Conservation (phyloP, 2,797 vertebrate genomes). For the Mus minutoides region DNA sequence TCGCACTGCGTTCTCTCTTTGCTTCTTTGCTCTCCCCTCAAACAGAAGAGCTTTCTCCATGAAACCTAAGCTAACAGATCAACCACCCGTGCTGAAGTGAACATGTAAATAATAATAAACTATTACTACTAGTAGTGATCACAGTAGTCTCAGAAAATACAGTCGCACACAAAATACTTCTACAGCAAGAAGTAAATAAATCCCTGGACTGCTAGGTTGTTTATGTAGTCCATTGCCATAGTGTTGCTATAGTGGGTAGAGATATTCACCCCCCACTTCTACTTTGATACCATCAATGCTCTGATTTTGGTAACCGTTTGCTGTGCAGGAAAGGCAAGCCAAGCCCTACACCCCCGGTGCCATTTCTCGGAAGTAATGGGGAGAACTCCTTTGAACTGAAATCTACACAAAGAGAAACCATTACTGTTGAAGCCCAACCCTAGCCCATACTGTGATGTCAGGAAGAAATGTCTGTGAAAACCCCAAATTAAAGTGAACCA, state of each 20-base stretch:
- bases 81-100: conserved; percentile 56
- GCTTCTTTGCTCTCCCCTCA: conserved; percentile 53
- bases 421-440: conserved; percentile 76
- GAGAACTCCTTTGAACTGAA: conserved; percentile 80
- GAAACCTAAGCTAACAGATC: conserved; percentile 75
- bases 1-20: not conserved
- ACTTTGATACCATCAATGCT: conserved; percentile 3
- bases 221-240: not conserved
- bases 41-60: conserved; percentile 60
- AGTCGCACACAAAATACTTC: conserved; percentile 81
- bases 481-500: conserved; percentile 80
- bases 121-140: not conserved
- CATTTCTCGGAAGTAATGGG: conserved; percentile 63
- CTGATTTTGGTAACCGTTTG: conserved; percentile 55
- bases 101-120: not conserved
- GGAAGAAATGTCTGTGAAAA: conserved; percentile 74
- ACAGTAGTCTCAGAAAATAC: conserved; percentile 47
- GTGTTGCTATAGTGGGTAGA: conserved; percentile 63
- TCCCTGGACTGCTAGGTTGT: not conserved
- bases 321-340: conserved; percentile 75
- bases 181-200: conserved; percentile 44
- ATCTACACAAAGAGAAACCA: conserved; percentile 78
- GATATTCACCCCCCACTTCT: conserved; percentile 66
- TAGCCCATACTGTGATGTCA: conserved; percentile 68
- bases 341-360: conserved; percentile 77